Base-by-base conservation (phyloP, 2,888 invertebrate genomes). In the Amblyjoppa fuscipennis region DNA sequence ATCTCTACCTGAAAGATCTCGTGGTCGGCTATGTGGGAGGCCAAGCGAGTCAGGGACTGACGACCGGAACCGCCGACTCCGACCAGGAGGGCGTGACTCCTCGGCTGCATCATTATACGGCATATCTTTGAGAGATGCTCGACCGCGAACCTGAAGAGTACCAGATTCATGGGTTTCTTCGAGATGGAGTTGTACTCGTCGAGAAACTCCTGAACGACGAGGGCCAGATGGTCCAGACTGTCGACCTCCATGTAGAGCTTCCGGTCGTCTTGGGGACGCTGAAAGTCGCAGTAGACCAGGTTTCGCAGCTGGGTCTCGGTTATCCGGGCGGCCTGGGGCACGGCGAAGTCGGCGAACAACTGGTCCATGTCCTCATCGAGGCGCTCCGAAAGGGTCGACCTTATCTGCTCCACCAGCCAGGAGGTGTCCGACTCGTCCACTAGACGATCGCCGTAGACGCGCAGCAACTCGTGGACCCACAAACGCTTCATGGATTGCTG, bases 121-220 rank as follows among this genome's bases (percentile, higher is more conserved):
- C 97, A 97, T 90, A 99, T 97, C 90, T 98, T 96, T 0, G 98
- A 98, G 90, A 99, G 96, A 95, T 99, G 99, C 94, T 99, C 99
- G 88, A 99, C 96, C 0, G 98, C 99, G 94, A 98, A 99, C 93
- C 98, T 96, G 94, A 98, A 98, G 49, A 99, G 95, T 4, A 99
- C 99, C 79, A 99, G 95, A 94, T 98, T 97, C 99, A 99, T 99
- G 0, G 99, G 98, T 92, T 98, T 99, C 94, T 98, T 99, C 7
- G 98, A 97, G 97, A 99, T 98, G 89, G 98, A 98, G 94, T 99
- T 99, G 93, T 97, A 99, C 93, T 99, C 99, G 0, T 96, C 96
- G 16, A 99, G 95, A 94, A 97, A 98, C 0, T 97, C 97, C 87
- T 98, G 98, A 0, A 98, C 98, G 0, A 98, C 97, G 0, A 95